Evolutionary conservation across 2,888 invertebrate species (phyloP).

Genomic region (Perithous albicinctus): DNA sequence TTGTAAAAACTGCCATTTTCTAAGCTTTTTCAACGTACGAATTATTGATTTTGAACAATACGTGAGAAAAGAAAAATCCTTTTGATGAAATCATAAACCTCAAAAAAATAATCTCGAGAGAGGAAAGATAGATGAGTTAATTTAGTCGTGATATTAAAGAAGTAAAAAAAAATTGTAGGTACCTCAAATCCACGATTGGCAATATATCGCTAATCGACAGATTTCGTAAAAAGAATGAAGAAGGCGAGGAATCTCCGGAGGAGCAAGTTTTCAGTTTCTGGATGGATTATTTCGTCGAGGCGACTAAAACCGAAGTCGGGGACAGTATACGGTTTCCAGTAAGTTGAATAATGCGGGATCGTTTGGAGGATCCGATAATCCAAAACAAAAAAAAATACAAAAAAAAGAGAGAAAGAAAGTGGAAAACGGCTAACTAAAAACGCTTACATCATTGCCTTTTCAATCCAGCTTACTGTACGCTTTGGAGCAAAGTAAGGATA

Average conservation of each 20-base stretch:
- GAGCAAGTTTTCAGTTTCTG: slow-evolving; percentile 97
- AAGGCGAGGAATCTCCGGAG: slow-evolving; percentile 90
- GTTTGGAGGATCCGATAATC: slow-evolving; percentile 74
- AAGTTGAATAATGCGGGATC: slow-evolving; percentile 83
- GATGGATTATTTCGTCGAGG: slow-evolving; percentile 99
- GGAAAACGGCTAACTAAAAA: slow-evolving; percentile 55
- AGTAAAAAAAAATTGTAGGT: slow-evolving; percentile 85
- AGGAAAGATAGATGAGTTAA: background rate
- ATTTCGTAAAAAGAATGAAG: slow-evolving; percentile 93
- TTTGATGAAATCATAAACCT: background rate
- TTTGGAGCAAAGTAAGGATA: slow-evolving; percentile 76
- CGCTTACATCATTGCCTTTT: slow-evolving; percentile 74
- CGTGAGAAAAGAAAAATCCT: too few relatives aligned
- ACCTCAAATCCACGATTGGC: slow-evolving; percentile 98
- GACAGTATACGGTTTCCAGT: slow-evolving; percentile 96
- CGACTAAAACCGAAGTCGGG: slow-evolving; percentile 92
- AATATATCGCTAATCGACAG: slow-evolving; percentile 97
- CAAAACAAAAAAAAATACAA: slow-evolving; percentile 41
- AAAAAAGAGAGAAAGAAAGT: slow-evolving; percentile 73
- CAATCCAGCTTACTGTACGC: slow-evolving; percentile 74
- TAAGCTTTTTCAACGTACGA: too few relatives aligned
- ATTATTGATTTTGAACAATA: too few relatives aligned
- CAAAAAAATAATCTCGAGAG: background rate
- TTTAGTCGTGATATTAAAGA: background rate
- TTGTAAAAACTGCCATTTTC: too few relatives aligned